These are phyloP conservation scores for Byasa hedistus DNA, from an alignment of 2,888 invertebrate genomes.

Conservation along the genomic window DNA sequence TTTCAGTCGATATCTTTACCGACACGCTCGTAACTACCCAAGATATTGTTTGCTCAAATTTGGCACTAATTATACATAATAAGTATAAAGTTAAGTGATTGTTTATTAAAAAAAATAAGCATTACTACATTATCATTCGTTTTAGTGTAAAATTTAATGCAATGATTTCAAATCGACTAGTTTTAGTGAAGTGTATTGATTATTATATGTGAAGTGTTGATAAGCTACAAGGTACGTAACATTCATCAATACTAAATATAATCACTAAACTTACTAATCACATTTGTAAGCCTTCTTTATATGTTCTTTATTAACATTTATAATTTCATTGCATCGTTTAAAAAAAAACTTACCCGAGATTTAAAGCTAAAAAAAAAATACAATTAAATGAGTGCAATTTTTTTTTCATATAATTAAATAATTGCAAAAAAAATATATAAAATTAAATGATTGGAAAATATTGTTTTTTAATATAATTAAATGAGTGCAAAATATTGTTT, in stretches of 20 bases:
- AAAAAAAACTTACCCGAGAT: no score
- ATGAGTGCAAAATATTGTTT: no score
- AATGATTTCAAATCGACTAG: background rate
- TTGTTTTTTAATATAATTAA: no score
- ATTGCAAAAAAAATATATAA: no score
- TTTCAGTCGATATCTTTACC: slow-evolving; percentile 57
- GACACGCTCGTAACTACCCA: slow-evolving; percentile 36
- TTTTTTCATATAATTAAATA: no score
- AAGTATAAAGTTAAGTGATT: background rate
- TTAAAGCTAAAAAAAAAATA: no score
- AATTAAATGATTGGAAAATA: no score
- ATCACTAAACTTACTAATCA: no score
- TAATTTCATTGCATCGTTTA: no score
- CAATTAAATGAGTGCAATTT: no score
- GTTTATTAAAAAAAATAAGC: background rate
- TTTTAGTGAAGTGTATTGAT: slow-evolving; percentile 24
- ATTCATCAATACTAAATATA: background rate
- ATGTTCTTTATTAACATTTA: no score
- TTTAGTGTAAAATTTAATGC: background rate
- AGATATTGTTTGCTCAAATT: slow-evolving; percentile 21
- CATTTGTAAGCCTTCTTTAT: no score
- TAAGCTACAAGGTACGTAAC: slow-evolving; percentile 10
- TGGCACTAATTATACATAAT: slow-evolving; percentile 14
- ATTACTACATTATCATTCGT: background rate
- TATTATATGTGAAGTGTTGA: slow-evolving; percentile 12